These are phyloP conservation scores for Plagodis dolabraria DNA, from an alignment of 2,888 invertebrate genomes.

Conservation along the genomic window DNA sequence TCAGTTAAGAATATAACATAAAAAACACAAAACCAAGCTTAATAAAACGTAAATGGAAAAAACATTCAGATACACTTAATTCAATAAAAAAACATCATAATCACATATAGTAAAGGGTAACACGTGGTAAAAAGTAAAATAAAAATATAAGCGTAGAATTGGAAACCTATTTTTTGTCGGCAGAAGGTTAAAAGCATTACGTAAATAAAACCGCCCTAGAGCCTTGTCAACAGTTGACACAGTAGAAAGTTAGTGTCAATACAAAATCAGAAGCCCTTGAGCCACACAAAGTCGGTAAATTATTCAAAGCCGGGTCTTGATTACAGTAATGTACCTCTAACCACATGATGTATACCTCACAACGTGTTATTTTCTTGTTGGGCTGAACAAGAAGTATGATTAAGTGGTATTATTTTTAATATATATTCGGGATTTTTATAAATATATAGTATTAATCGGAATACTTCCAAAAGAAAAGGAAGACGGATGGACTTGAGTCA, in stretches of 20 bases:
- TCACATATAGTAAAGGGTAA: no score
- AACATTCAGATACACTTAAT: no score
- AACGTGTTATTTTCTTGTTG: constrained; percentile 28
- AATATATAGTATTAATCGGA: no score
- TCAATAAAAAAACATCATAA: no score
- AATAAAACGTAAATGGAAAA: no score
- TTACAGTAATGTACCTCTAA: constrained; percentile 41
- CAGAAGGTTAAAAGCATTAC: background rate
- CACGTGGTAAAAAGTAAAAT: no score
- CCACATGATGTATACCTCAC: constrained; percentile 8
- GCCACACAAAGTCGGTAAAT: constrained; percentile 36
- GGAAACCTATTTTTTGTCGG: no score
- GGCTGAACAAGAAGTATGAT: constrained; percentile 17
- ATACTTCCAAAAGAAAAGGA: no score
- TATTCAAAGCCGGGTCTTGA: constrained; percentile 43
- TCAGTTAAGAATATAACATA: no score
- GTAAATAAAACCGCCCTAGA: constrained; percentile 11
- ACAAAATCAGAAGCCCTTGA: constrained; percentile 38
- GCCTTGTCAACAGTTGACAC: constrained; percentile 5
- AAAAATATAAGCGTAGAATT: no score
- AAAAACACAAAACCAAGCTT: no score
- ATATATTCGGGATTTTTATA: background rate
- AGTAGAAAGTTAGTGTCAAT: constrained; percentile 22
- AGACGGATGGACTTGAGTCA: no score
- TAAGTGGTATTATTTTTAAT: constrained; percentile 2